Evolutionary conservation across 2,888 invertebrate species (phyloP), one percentile per base, ranked within the genome.

Genomic region (Sisyra nigra): DNA sequence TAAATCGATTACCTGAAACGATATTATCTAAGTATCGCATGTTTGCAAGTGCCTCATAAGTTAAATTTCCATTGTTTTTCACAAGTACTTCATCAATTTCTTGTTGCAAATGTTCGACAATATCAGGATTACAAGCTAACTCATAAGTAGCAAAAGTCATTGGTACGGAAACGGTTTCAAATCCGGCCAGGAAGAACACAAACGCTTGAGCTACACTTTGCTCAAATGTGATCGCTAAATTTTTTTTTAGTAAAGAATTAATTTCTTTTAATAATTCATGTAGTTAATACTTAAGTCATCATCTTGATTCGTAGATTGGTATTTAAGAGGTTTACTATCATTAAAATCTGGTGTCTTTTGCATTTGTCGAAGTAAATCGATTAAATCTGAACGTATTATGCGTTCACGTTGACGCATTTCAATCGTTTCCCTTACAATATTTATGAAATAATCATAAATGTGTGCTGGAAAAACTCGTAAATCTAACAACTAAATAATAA

Each of bases 11-110:
- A 24, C 24, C 24, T 36, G 52, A 50, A 3, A 52, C 42, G 2
- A 54, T 51, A 48, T 50, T 51, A 45, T 55, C 53, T 30, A 55
- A 42, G 45, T 54, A 55, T 32, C 49, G 49, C 52, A 55, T 50
- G 2, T 45, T 46, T 40, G 49, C 42, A n/a, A 54, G 31, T n/a
- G 37, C 46, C 29, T 54, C 53, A 45, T 54, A 54, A 10, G 48
- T 51, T 2, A 52, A 15, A 34, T 46, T 35, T 2, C 48, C 48
- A 3, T 41, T 42, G 15, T 48, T 41, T 34, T 42, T 38, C 3
- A 47, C 31, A 2, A 48, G 45, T 6, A 47, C 44, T 37, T 51
- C 51, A 31, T 53, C 24, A 24, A 24, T 50, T 45, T 55, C 53
- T 13, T 45, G 10, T 8, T 46, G 44, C 7, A 54, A 33, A 13